Conservation (phyloP, 2,797 vertebrate species). For the Urosaurus nigricauda region DNA sequence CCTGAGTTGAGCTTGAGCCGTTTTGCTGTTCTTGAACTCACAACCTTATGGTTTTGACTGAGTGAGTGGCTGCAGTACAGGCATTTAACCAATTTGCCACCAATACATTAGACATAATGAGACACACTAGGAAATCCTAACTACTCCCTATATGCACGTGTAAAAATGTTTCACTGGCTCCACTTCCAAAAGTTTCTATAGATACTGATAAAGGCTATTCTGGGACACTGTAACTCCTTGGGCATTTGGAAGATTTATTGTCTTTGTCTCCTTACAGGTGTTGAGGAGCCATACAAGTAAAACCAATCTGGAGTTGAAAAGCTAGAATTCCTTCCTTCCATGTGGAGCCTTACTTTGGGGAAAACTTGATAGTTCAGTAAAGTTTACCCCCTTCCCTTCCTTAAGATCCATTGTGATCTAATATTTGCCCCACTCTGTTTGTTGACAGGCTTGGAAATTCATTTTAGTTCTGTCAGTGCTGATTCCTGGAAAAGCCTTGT, state of each 20-base stretch:
- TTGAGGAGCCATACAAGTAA: slow-evolving; percentile 3
- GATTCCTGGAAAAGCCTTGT: background rate
- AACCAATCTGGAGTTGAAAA: background rate
- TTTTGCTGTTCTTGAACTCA: too few relatives aligned
- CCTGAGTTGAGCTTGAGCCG: too few relatives aligned
- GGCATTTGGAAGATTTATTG: background rate
- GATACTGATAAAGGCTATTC: background rate
- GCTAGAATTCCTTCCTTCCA: background rate
- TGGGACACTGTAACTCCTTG: background rate
- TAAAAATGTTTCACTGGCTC: background rate
- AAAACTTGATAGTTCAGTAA: slow-evolving; percentile 19
- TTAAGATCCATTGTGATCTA: background rate
- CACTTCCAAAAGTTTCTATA: background rate
- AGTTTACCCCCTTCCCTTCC: background rate
- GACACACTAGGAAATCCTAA: too few relatives aligned
- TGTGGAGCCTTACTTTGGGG: background rate
- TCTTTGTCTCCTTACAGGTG: slow-evolving; percentile 17
- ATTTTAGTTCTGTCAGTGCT: background rate
- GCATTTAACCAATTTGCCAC: too few relatives aligned
- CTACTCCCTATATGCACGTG: too few relatives aligned
- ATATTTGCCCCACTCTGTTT: background rate
- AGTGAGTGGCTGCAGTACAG: too few relatives aligned
- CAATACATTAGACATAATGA: too few relatives aligned
- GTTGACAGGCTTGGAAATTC: background rate
- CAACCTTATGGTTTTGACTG: too few relatives aligned